Evolutionary conservation across 2,797 vertebrate genomes (phyloP), one percentile per base, ranked within the genome.

Genomic region (Enteromius argenteus): DNA sequence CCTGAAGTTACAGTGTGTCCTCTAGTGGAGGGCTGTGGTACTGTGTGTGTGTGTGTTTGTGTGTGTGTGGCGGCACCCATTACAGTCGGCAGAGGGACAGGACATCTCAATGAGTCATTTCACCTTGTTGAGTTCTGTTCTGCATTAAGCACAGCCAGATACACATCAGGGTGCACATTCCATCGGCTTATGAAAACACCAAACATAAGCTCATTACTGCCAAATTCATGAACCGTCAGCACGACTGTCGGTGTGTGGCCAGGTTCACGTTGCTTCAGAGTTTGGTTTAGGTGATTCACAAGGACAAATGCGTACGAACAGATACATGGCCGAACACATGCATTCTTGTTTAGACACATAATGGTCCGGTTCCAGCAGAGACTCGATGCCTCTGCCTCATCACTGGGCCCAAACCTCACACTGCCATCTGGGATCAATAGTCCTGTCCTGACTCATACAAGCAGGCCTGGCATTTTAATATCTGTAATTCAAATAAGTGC

Each of bases 391-490:
- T 84, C 42, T 19, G 42, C 85, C 80, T 80, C 68, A 37, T 79
- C 83, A 75, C 90, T 94, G 49, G 66, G 58, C 74, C 30, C 35
- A 88, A 64, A 79, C 19, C 77, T 66, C 91, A 86, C 87, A 88
- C 89, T 93, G 90, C 91, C 94, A 94, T 95, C 93, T 96, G 95
- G 94, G 94, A 95, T 94, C 94, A 95, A 95, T 95, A 94, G 89
- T 75, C 84, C 90, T 90, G 78, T 92, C 92, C 92, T 92, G 92
- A 94, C 93, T 90, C 89, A 90, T 91, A 92, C 91, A 91, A 88
- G 87, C 88, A 82, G 67, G 87, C 81, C 91, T 94, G 94, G 94
- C 93, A 90, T 93, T 91, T 94, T 94, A 95, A 95, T 95, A 94
- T 95, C 93, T 93, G 94, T 94, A 94, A 95, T 95, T 95, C 93